A percentile compares a stretch with the other conserved stretches of the same genome.
phyloP scores from a whole-genome alignment of 2,888 invertebrate genomes.

The Escarpia spicata region DNA sequence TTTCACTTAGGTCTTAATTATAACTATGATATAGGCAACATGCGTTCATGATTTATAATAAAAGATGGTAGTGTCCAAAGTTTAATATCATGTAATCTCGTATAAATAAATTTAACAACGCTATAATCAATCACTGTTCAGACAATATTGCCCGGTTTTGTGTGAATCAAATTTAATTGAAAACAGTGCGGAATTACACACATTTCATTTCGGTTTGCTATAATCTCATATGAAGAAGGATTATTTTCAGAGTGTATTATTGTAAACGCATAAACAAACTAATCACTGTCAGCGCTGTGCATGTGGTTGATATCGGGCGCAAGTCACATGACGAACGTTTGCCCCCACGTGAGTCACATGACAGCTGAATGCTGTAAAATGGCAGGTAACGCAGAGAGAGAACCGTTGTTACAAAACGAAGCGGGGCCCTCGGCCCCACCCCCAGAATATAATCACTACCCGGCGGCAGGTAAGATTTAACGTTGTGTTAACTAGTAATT shows the following conservation, averaged over 20 bases:
- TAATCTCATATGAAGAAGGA: neutral
- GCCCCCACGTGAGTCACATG: neutral
- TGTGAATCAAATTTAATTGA: neutral
- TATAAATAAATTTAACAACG: neutral
- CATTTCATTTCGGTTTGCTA: neutral
- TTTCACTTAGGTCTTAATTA: neutral
- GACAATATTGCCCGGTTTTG: neutral
- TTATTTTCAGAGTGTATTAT: neutral
- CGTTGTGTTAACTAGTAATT: neutral
- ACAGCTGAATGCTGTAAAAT: slow-evolving; percentile 1
- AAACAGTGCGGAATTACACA: neutral
- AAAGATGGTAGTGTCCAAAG: neutral
- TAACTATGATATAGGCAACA: neutral
- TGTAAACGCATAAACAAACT: neutral
- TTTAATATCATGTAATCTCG: neutral
- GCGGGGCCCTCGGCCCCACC: slow-evolving; percentile 3
- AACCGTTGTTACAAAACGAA: slow-evolving; percentile 11
- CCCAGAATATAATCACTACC: neutral
- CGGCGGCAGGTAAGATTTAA: neutral
- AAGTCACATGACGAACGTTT: neutral
- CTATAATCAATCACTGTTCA: neutral
- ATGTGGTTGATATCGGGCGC: neutral
- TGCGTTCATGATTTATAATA: neutral
- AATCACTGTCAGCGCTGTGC: neutral
- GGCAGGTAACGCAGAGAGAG: neutral